Evolutionary conservation across 2,888 invertebrate species (phyloP).

Genomic region (Cabera pusaria): DNA sequence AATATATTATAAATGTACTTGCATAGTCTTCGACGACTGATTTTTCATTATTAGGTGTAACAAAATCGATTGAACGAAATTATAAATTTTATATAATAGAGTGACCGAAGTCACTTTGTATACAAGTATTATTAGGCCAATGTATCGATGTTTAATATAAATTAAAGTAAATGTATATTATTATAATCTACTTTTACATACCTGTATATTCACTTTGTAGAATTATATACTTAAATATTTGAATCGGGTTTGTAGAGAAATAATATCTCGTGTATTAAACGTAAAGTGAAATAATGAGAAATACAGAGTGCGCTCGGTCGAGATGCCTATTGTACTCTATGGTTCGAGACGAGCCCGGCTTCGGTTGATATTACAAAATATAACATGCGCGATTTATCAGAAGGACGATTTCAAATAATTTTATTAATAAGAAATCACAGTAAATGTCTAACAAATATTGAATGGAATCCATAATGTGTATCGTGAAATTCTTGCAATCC

Average conservation of each 20-base stretch:
- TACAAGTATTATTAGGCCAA: slow-evolving; percentile 56
- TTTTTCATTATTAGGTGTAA: slow-evolving; percentile 69
- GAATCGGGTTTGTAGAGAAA: slow-evolving; percentile 18
- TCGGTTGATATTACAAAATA: neutral
- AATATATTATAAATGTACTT: slow-evolving; percentile 37
- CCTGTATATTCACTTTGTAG: slow-evolving; percentile 28
- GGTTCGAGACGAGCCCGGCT: slow-evolving; percentile 5
- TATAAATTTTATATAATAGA: slow-evolving; percentile 25
- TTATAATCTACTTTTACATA: slow-evolving; percentile 47
- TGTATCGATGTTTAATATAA: slow-evolving; percentile 53
- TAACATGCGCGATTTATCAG: neutral
- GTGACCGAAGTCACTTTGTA: slow-evolving; percentile 41
- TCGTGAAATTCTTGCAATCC: slow-evolving; percentile 27
- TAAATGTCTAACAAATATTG: slow-evolving; percentile 25
- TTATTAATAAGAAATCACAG: slow-evolving; percentile 18
- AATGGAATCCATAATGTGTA: slow-evolving; percentile 21
- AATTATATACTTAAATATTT: slow-evolving; percentile 14
- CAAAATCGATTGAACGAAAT: slow-evolving; percentile 49
- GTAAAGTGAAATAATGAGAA: neutral
- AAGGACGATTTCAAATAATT: slow-evolving; percentile 8
- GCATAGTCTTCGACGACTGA: slow-evolving; percentile 74
- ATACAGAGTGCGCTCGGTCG: slow-evolving; percentile 2
- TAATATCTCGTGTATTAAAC: slow-evolving; percentile 13
- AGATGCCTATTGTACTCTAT: too few species aligned
- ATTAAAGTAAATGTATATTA: slow-evolving; percentile 50